Evolutionary conservation across 1,140 invertebrate genomes (phyloP), one percentile per base, ranked within the genome.

Genomic region (Drosophila persimilis): DNA sequence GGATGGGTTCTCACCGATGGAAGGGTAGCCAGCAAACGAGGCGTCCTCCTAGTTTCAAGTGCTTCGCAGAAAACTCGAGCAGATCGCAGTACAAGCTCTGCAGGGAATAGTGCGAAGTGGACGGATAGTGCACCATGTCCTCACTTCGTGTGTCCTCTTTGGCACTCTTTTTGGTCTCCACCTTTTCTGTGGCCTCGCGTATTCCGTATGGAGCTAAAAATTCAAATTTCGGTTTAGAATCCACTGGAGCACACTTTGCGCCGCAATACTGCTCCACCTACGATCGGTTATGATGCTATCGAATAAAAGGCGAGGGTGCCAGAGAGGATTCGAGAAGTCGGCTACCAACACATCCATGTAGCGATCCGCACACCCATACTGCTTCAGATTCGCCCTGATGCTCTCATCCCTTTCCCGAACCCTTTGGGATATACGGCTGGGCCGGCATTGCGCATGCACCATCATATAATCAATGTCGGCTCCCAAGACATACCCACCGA

Each of bases 261-360:
- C 0, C 8, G 55, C 24, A 26, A 26, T 1, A 20, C 20, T 20
- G 20, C 41, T 24, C 11, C 61, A 95, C 96, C 95, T 94, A 99
- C 98, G 98, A 93, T 99, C 98, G 47, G 98, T 98, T 51, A 99
- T 95, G 66, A 98, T 97, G 48, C 96, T 94, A 92, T 99, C 97
- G 77, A 98, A 95, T 73, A 92, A 90, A 15, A 97, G 90, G 15
- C 93, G 85, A 2, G 93, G 78, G 66, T 93, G 94, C 97, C 97
- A 98, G 67, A 97, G 90, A 1, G 95, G 94, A 73, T 94, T 92
- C 0, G 98, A 97, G 84, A 97, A 96, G 93, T 99, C 98, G 57
- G 96, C 96, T 5, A 99, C 95, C 1, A 98, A 78, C 1, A 97
- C 95, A 92, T 99, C 98, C 22, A 99, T 73, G 91, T 98, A 98